phyloP scores from a whole-genome alignment of 92 coral and sea anemone species.

The Scolanthus callimorphus region DNA sequence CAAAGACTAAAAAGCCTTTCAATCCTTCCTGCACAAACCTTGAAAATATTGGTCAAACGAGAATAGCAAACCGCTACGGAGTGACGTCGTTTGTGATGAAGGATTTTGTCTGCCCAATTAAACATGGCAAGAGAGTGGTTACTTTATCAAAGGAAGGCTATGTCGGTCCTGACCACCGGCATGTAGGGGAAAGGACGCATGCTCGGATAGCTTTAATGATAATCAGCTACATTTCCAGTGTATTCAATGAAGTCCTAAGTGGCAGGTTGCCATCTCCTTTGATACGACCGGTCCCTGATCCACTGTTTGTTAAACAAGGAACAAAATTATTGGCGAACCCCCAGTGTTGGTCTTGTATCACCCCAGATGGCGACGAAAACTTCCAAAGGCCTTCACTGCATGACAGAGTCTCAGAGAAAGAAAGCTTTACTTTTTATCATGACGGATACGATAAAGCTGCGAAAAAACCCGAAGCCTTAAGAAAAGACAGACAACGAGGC shows the following conservation, averaged over 20 bases:
- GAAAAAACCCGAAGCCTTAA: not conserved
- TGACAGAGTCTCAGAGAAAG: not conserved
- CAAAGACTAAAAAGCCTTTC: constrained; percentile 12
- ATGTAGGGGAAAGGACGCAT: constrained; percentile 36
- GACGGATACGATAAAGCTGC: not conserved
- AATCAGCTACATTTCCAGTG: constrained; percentile 31
- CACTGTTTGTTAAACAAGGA: not conserved
- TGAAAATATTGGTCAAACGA: constrained; percentile 43
- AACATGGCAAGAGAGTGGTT: constrained; percentile 5
- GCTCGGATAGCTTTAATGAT: constrained; percentile 34
- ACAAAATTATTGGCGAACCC: not conserved
- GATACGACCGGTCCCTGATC: not conserved
- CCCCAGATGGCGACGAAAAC: not conserved
- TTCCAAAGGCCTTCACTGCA: not conserved
- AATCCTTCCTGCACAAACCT: constrained; percentile 54
- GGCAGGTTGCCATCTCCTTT: not conserved
- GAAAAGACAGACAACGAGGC: not conserved
- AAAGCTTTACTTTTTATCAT: not conserved
- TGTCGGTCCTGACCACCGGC: constrained; percentile 36
- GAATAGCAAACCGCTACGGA: constrained; percentile 47
- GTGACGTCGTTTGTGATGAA: constrained; percentile 43
- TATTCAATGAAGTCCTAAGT: not conserved
- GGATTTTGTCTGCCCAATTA: constrained; percentile 54
- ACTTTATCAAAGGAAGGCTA: constrained; percentile 5
- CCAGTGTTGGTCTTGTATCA: not conserved